Evolutionary conservation across 2,888 invertebrate genomes (phyloP), one percentile per base, ranked within the genome.

Genomic region (Tachystola acroxantha): DNA sequence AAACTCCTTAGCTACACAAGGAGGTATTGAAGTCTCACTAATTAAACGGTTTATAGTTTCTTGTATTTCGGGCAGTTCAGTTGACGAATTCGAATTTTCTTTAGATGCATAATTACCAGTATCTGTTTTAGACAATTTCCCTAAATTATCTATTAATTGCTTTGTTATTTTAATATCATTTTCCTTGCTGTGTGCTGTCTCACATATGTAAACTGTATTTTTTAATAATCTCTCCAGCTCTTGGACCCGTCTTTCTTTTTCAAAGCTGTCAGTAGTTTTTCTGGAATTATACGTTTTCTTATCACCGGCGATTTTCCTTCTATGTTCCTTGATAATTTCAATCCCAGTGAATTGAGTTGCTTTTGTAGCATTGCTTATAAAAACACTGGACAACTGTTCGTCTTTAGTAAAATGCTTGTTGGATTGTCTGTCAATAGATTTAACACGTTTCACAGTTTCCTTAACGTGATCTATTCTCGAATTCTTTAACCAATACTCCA

Each of bases 401-500:
- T 84, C 80, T 52, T 53, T 66, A 0, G 68, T 68, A 30, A 76
- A 75, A 44, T 57, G 50, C 13, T 48, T 49, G 33, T 64, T 67
- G 0, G 78, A 81, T 24, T 64, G 73, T 47, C 50, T 64, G 12
- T 53, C 58, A 34, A 66, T 56, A 0, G 67, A 66, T 43, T 70
- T 69, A 0, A 53, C 61, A n/a, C 48, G 45, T 27, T 36, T 66
- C 33, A 63, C 48, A 2, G 61, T 52, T n/a, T 57, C 48, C 43
- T 58, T 64, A 3, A 68, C 52, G 1, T 50, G 53, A 25, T 56
- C 46, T 3, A 49, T 34, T 0, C 57, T 46, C 0, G 71, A 73
- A 34, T 74, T 67, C 27, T 64, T 72, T 7, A 84, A 45, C 79
- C 80, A 85, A 48, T 68, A 82, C 28, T 82, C 74, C 24, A 82